Evolutionary conservation across 2,888 invertebrate genomes (phyloP), one percentile per base, ranked within the genome.

Genomic region (Eulithis prunata): DNA sequence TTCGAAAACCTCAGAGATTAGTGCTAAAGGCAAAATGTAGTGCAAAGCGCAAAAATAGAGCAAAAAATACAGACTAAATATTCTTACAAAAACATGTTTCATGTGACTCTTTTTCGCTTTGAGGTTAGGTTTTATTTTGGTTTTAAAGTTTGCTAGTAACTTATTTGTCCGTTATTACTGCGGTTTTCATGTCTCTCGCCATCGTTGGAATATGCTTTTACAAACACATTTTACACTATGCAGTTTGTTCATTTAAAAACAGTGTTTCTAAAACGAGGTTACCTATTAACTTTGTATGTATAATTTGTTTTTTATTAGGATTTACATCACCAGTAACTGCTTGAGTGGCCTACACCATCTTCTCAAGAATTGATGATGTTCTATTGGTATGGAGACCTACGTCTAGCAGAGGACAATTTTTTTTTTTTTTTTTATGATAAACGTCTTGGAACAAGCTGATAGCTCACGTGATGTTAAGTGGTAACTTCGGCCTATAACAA

Each of bases 1-100:
- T 52, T 32, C n/a, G 47, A 52, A 5, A 53, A 10, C 38, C 7
- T 7, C 32, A n/a, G 14, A 38, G 13, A 38, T 36, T 38, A 12
- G 41, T 58, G 58, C 51, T 51, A 21, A 49, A 11, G 14, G 0
- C 28, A 38, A 21, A 13, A 10, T 43, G 41, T 32, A 56, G 43
- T 56, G 43, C 49, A 51, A 14, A 55, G 47, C 21, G 57, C 2
- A 46, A 57, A 57, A 62, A 57, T 57, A 54, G 21, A 51, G n/a
- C 28, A 41, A 2, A 47, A 54, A 46, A 32, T 60, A 53, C 45
- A 11, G 28, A 57, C 45, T 38, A 51, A 51, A 62, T 11, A 62
- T 38, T 45, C 41, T 51, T 62, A 32, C 14, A 45, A 45, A 62
- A 57, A 62, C 51, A 62, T 52, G 45, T 62, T 57, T 45, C 14